These are phyloP conservation scores for Caradrina clavipalpis DNA, from an alignment of 2,888 invertebrate species.

Conservation along the genomic window DNA sequence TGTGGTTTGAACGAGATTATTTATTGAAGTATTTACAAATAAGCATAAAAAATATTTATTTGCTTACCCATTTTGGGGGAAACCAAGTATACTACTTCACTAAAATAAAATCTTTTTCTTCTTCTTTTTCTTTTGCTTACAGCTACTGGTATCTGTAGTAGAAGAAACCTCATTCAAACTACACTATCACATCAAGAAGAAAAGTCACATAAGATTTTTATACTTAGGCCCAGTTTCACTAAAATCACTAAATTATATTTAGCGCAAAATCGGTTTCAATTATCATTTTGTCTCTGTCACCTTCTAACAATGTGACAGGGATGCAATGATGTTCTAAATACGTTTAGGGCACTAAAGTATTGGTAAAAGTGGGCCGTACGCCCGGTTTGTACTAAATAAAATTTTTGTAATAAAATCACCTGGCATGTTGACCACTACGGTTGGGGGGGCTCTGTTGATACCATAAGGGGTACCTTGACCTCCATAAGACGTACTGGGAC, in stretches of 20 bases:
- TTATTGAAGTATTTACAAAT: neutral
- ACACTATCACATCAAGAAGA: neutral
- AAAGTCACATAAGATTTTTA: no score
- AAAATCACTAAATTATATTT: no score
- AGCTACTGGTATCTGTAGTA: conserved; percentile 47
- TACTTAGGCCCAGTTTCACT: no score
- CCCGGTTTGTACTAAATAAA: no score
- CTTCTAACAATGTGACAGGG: no score
- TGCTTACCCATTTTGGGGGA: neutral
- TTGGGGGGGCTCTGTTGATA: conserved; percentile 42
- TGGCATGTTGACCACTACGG: conserved; percentile 53
- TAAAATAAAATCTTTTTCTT: conserved; percentile 27
- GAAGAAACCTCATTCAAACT: conserved; percentile 16
- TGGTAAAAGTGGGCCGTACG: no score
- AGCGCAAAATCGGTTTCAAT: no score
- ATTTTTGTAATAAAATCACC: conserved; percentile 23
- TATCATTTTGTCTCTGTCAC: no score
- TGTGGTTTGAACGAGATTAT: neutral
- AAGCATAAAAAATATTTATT: neutral
- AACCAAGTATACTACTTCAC: neutral
- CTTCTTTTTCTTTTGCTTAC: conserved; percentile 26
- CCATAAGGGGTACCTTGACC: conserved; percentile 14
- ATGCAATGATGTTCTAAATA: no score
- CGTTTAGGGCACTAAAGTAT: no score
- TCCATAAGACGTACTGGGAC: conserved; percentile 15